Evolutionary conservation across 2,888 invertebrate genomes (phyloP).

Genomic region (Oscheius onirici): DNA sequence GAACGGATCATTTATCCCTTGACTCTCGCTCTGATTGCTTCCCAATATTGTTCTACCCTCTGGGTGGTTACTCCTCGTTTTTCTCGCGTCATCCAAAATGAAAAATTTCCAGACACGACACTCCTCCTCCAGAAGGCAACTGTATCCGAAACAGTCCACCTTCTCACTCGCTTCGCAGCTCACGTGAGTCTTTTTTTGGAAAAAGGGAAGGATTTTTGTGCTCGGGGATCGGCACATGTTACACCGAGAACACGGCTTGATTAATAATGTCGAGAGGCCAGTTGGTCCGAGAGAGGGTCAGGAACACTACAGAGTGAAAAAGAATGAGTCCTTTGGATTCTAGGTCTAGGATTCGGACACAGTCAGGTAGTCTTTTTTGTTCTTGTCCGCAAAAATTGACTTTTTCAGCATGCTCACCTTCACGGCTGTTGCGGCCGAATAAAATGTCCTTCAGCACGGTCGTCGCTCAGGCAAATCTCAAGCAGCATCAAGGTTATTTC

Average conservation of each 20-base stretch:
- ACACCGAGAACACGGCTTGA: slow-evolving; percentile 22
- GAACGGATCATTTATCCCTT: no score
- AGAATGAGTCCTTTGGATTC: no score
- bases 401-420: slow-evolving; percentile 30
- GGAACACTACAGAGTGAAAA: no score
- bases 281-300: not conserved
- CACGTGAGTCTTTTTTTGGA: slow-evolving; percentile 9
- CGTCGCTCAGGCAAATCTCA: slow-evolving; percentile 10
- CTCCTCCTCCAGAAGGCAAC: slow-evolving; percentile 7
- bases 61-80: not conserved
- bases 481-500: slow-evolving; percentile 17
- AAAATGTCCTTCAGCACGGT: slow-evolving; percentile 28
- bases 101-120: slow-evolving; percentile 25
- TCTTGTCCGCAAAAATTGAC: not conserved
- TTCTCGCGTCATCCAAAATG: not conserved
- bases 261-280: slow-evolving; percentile 14
- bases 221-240: slow-evolving; percentile 7
- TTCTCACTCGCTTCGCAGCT: not conserved
- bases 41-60: slow-evolving; percentile 3
- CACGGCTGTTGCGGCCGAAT: slow-evolving; percentile 21
- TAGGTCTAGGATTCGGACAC: no score
- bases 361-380: no score
- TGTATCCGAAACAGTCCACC: not conserved
- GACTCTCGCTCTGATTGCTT: not conserved
- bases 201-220: not conserved